A percentile compares a stretch with the other conserved stretches of the same genome.
These are phyloP conservation scores for Chouioia cunea DNA, from an alignment of 2,888 invertebrate genomes.

Conservation along the genomic window DNA sequence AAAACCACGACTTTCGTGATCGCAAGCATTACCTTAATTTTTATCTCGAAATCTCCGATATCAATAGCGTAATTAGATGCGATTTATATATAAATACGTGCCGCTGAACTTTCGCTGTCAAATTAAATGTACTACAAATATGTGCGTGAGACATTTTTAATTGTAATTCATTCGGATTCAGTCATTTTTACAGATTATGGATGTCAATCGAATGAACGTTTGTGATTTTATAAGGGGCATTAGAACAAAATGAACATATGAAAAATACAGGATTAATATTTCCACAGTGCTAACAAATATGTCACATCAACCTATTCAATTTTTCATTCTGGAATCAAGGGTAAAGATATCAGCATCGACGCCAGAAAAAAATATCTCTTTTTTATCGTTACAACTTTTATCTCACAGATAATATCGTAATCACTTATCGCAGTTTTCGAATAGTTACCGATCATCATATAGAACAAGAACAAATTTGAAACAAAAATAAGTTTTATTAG, in stretches of 20 bases:
- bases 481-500: too few species aligned
- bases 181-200: not conserved
- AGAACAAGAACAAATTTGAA: too few species aligned
- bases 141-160: conserved; percentile 2
- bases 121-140: not conserved
- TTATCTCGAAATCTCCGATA: not conserved
- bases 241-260: conserved; percentile 1
- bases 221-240: too few species aligned
- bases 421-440: too few species aligned
- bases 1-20: not conserved
- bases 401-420: too few species aligned
- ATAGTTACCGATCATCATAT: too few species aligned
- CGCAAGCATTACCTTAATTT: not conserved
- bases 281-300: conserved; percentile 15
- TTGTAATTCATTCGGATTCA: conserved; percentile 21
- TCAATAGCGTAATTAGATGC: conserved; percentile 25
- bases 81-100: conserved; percentile 18
- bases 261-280: conserved; percentile 17
- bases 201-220: conserved; percentile 18
- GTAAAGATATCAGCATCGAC: too few species aligned
- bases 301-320: not conserved
- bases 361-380: too few species aligned
- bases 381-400: too few species aligned
- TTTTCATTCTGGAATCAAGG: too few species aligned
- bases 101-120: not conserved